phyloP scores from a whole-genome alignment of 1,140 invertebrate genomes.

The Drosophila tropicalis region DNA sequence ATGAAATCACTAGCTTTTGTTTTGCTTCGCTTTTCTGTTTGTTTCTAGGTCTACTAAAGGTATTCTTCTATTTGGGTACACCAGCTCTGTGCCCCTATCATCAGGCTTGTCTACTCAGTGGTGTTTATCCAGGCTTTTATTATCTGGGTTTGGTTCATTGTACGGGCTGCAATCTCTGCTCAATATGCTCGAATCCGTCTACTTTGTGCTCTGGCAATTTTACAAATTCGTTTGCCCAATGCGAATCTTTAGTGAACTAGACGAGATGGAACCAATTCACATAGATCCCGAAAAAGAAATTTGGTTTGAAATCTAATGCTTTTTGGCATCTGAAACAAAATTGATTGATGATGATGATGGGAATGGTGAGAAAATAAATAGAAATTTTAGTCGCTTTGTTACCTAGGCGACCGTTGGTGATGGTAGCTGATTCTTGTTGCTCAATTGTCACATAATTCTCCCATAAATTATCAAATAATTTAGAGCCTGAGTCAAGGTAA shows the following conservation, averaged over 20 bases:
- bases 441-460: conserved; percentile 79
- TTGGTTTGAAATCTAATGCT: conserved; percentile 52
- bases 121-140: conserved; percentile 22
- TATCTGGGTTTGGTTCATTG: conserved; percentile 21
- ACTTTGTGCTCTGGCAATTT: conserved; percentile 58
- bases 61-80: conserved; percentile 49
- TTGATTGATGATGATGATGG: conserved; percentile 62
- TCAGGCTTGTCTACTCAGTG: conserved; percentile 22
- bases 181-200: conserved; percentile 46
- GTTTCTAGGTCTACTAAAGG: conserved; percentile 37
- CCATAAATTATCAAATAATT: conserved; percentile 80
- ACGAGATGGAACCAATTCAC: conserved; percentile 37
- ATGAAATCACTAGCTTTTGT: neutral
- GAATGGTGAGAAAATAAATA: conserved; percentile 50
- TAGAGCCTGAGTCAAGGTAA: conserved; percentile 62
- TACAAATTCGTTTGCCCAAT: conserved; percentile 52
- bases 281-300: conserved; percentile 17
- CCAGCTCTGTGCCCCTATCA: conserved; percentile 39
- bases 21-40: neutral
- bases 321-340: conserved; percentile 55
- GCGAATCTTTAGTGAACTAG: conserved; percentile 51
- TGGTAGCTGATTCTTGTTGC: conserved; percentile 18
- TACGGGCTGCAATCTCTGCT: conserved; percentile 19
- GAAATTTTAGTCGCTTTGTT: conserved; percentile 23
- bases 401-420: conserved; percentile 20